A percentile compares a stretch with the other conserved stretches of the same genome.
These are phyloP conservation scores for Amniataba percoides DNA, from an alignment of 2,797 vertebrate genomes.

Conservation along the genomic window DNA sequence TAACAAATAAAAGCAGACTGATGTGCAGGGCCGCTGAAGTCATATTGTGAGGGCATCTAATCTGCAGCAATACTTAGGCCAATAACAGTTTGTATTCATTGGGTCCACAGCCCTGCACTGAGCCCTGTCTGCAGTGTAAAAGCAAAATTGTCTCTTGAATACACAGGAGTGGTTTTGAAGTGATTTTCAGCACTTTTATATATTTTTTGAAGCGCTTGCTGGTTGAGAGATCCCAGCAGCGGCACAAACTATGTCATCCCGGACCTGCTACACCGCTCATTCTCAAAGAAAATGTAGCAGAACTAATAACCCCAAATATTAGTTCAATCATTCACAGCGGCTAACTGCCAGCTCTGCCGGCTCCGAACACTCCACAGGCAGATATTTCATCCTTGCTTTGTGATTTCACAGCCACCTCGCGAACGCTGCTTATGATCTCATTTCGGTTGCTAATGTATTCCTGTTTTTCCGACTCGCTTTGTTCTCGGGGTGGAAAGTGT, in stretches of 20 bases:
- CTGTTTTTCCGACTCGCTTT: slow-evolving; percentile 70
- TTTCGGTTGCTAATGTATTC: slow-evolving; percentile 83
- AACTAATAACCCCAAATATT: slow-evolving; percentile 82
- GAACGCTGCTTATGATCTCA: slow-evolving; percentile 80
- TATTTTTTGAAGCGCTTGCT: slow-evolving; percentile 59
- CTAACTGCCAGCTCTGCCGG: slow-evolving; percentile 65
- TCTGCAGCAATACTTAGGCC: slow-evolving; percentile 17
- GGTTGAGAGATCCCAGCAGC: slow-evolving; percentile 66
- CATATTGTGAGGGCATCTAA: slow-evolving; percentile 19
- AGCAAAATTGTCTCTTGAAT: slow-evolving; percentile 60
- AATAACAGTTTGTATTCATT: slow-evolving; percentile 36
- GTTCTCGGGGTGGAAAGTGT: slow-evolving; percentile 78
- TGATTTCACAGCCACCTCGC: slow-evolving; percentile 80
- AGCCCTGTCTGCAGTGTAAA: slow-evolving; percentile 49
- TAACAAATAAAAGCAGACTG: not conserved
- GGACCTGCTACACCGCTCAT: slow-evolving; percentile 65
- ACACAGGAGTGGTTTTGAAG: slow-evolving; percentile 59
- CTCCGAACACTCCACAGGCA: slow-evolving; percentile 64
- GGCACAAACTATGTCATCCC: slow-evolving; percentile 62
- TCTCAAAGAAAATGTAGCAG: slow-evolving; percentile 77
- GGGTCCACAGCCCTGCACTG: slow-evolving; percentile 15
- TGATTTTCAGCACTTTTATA: slow-evolving; percentile 67
- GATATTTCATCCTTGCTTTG: slow-evolving; percentile 77
- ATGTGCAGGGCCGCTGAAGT: not conserved
- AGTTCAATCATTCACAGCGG: slow-evolving; percentile 76